Conservation (phyloP, 2,797 vertebrate genomes). For the Acropternis orthonyx region DNA sequence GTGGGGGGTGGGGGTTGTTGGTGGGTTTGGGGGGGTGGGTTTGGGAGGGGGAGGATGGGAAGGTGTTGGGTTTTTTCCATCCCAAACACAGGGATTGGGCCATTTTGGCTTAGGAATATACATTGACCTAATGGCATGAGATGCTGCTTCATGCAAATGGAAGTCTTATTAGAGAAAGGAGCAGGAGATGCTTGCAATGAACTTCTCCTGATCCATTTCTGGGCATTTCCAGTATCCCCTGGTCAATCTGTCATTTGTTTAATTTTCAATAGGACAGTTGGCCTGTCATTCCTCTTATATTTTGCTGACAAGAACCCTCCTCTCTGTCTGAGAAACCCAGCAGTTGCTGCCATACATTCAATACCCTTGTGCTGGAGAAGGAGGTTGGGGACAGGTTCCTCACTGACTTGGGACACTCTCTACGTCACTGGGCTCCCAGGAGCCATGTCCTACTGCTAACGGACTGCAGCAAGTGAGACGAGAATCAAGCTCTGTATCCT, state of each 20-base stretch:
- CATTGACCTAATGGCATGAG: neutral
- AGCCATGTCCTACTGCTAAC: neutral
- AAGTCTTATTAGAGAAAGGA: neutral
- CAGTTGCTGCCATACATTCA: fast-evolving
- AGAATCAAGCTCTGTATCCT: neutral
- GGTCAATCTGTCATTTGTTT: neutral
- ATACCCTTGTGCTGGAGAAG: neutral
- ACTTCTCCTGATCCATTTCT: neutral
- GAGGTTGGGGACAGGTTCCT: neutral
- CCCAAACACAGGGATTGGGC: neutral
- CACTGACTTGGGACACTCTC: neutral
- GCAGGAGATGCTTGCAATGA: neutral
- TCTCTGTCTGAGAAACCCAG: neutral
- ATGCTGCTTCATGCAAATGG: neutral
- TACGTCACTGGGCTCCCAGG: neutral
- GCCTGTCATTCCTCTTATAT: neutral
- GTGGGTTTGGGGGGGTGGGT: neutral
- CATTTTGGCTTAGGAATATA: neutral
- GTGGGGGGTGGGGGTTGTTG: neutral
- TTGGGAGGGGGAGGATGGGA: no score
- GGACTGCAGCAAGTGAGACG: fast-evolving
- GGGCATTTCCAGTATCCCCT: neutral
- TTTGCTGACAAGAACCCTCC: neutral
- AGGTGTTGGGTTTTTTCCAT: neutral
- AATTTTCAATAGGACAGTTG: neutral